Evolutionary conservation across 2,888 invertebrate genomes (phyloP).

Genomic region (Thymelicus acteon): DNA sequence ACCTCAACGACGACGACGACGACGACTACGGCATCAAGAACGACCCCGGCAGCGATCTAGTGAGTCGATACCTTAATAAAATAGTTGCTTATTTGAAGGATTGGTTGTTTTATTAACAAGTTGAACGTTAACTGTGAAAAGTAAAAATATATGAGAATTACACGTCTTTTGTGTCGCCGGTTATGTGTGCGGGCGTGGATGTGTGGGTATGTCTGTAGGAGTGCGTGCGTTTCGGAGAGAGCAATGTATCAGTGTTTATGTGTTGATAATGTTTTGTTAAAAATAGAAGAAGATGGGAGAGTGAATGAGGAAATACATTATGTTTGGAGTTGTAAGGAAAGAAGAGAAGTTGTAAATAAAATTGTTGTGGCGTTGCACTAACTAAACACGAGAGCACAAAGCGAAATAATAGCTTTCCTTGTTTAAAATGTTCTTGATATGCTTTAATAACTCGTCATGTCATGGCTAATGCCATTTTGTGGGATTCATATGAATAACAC

Average conservation of each 20-base stretch:
- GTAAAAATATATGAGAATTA: too few species aligned
- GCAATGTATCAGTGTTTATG: neutral
- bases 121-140: too few species aligned
- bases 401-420: conserved; percentile 29
- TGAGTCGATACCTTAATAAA: conserved; percentile 50
- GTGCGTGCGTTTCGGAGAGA: neutral
- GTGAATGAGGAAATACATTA: neutral
- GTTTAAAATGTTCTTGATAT: neutral
- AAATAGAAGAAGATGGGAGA: neutral
- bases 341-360: conserved; percentile 20
- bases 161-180: too few species aligned
- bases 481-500: neutral
- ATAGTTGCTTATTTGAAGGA: neutral
- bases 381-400: conserved; percentile 3
- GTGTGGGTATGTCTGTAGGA: neutral
- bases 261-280: neutral
- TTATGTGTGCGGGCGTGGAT: neutral
- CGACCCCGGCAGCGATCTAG: conserved; percentile 58
- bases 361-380: conserved; percentile 17
- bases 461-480: neutral
- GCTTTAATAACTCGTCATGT: neutral
- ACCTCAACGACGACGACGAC: conserved; percentile 62
- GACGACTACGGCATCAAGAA: conserved; percentile 58
- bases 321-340: neutral
- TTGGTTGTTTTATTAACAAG: too few species aligned